Percentiles rank a stretch among this genome's conserved stretches.
Conservation (phyloP, 2,113 vertebrate species). For the Pachyramphus minor region DNA sequence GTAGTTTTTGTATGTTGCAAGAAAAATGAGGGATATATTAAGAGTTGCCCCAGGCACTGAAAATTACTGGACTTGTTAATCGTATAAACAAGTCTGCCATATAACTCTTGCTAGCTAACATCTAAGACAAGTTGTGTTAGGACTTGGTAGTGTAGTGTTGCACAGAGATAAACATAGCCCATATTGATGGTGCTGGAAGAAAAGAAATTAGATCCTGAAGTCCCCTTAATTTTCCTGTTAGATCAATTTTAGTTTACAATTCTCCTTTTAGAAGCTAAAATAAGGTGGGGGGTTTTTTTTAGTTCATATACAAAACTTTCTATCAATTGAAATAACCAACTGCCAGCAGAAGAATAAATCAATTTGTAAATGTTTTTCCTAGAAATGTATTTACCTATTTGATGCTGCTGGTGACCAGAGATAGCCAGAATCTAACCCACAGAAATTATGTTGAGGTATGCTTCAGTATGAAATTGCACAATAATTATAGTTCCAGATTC, state of each 20-base stretch:
- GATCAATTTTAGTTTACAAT: not conserved
- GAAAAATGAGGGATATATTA: not conserved
- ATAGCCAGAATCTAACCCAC: not conserved
- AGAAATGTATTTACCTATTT: not conserved
- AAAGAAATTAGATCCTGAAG: not conserved
- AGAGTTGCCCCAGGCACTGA: not conserved
- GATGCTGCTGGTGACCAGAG: not conserved
- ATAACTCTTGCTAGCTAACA: not conserved
- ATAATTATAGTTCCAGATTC: not conserved
- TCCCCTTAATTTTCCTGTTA: not conserved
- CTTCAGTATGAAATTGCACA: not conserved
- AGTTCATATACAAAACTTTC: not conserved
- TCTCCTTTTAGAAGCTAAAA: not conserved
- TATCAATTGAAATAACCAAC: not conserved
- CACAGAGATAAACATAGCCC: not conserved
- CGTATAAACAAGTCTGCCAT: not conserved
- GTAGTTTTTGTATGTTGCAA: not conserved
- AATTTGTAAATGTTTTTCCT: not conserved
- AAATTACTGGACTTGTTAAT: not conserved
- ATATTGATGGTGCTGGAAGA: not conserved
- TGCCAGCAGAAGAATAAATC: not conserved
- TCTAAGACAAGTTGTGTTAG: not conserved
- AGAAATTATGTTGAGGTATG: not conserved
- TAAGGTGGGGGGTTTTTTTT: fast-evolving
- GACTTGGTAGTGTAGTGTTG: not conserved